Evolutionary conservation across 2,888 invertebrate genomes (phyloP).

Genomic region (Mystacides longicornis): DNA sequence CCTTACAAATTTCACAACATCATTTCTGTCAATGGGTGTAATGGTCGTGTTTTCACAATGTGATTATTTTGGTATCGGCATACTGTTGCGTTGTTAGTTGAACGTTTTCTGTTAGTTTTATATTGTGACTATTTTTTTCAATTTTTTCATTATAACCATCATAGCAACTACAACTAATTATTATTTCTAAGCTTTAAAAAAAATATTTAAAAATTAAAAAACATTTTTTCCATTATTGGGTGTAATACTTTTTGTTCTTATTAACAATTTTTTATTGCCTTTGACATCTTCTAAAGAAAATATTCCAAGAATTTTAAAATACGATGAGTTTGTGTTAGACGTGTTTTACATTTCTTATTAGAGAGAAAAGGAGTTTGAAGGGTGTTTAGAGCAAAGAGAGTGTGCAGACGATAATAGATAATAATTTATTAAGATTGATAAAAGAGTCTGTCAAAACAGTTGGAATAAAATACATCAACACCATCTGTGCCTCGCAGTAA

Average conservation of each 20-base stretch:
- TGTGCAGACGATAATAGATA: too few species aligned
- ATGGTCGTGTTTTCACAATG: conserved; percentile 15
- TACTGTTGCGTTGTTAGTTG: conserved; percentile 17
- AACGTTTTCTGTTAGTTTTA: not conserved
- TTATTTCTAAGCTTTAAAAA: too few species aligned
- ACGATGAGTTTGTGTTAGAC: too few species aligned
- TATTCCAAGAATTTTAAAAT: too few species aligned
- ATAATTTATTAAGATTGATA: not conserved
- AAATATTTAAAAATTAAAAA: not conserved
- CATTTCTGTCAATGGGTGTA: conserved; percentile 20
- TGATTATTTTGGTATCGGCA: conserved; percentile 19
- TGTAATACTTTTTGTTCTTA: not conserved
- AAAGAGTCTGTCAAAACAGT: conserved; percentile 16
- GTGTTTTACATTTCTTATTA: too few species aligned
- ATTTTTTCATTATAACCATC: not conserved
- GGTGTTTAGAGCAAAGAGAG: too few species aligned
- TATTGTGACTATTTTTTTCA: not conserved
- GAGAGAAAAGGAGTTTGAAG: too few species aligned
- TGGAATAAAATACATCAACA: conserved; percentile 23
- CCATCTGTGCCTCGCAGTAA: conserved; percentile 25
- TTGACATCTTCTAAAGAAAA: too few species aligned
- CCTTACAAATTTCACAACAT: conserved; percentile 19
- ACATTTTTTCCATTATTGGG: not conserved
- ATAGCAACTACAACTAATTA: not conserved
- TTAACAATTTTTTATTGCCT: too few species aligned